Evolutionary conservation across 2,797 vertebrate genomes (phyloP), one percentile per base, ranked within the genome.

Genomic region (Micropoecilia bifurca): DNA sequence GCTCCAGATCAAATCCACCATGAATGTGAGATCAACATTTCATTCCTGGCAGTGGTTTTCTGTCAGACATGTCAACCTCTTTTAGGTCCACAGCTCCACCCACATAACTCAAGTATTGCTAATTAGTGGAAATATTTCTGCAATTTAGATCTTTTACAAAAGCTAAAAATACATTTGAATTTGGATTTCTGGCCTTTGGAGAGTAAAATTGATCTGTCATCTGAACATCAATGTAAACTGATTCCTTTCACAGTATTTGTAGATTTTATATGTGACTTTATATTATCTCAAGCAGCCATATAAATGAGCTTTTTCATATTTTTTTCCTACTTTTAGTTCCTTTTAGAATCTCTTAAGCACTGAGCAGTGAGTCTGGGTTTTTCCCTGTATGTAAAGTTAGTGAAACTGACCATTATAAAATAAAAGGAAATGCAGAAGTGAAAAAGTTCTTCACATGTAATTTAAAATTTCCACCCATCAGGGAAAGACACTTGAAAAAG

Each of bases 1-100:
- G 79, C 18, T 75, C 3, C n/a, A 71, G 3, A 39, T 7, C 61
- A 59, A 69, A 79, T 57, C 20, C 36, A 53, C 28, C 57, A 46
- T 61, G 47, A 80, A 48, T 45, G n/a, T 75, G 57, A 80, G 75
- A 55, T 75, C 6, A 28, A 12, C 77, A 8, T 74, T 76, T 74
- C 3, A 41, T 72, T 79, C 69, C 63, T 39, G 68, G 47, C 55
- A 43, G 50, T 41, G 8, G 68, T 77, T 76, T 74, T 68, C 30
- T 77, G 39, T 73, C 39, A 41, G 18, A 47, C 6, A 25, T 8
- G 25, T 16, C 76, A 78, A 73, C 47, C 73, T 43, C 66, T 43
- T 71, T 71, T 71, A 45, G 41, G 10, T 43, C 25, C 9, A 22
- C 45, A n/a, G 25, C 43, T 71, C 25, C 43, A 16, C 68, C 25